Base-by-base conservation (phyloP, 2,888 invertebrate genomes). In the Pharmacophagus antenor region DNA sequence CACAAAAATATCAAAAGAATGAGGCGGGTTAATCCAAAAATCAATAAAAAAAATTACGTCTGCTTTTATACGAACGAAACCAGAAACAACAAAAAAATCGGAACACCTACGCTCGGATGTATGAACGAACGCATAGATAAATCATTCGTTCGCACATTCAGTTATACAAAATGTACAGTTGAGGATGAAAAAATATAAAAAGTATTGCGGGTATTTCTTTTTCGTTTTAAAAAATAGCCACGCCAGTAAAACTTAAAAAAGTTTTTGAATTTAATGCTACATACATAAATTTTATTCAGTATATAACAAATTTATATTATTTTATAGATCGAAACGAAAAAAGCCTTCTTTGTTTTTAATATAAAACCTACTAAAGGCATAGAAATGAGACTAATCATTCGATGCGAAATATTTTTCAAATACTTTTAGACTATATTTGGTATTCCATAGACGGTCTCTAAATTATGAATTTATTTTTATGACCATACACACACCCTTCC, bases 121-220 rank as follows among this genome's bases (percentile, higher is more conserved):
- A 52, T 15, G 22, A 46, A 58, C 31, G 46, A 49, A 59, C 20
- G 46, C 37, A n/a, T 22, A 49, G 48, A 54, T 59, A 54, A 54
- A 54, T 54, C 42, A 59, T 44, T 42, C 27, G 47, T 58, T 47
- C 47, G 52, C 41, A 27, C 54, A 27, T 53, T 59, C 58, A 53
- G 54, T 48, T 42, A 27, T 54, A 49, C 58, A 53, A 54, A 54
- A 59, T 44, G 37, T 52, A 58, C 4, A 58, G 51, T 27, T 21
- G 56, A 20, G 44, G n/a, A 22, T 41, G 47, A 20, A 58, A 58
- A 57, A 47, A 25, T 21, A 37, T 17, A 21, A 31, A 41, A 50
- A 21, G n/a, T n/a, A 21, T 6, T 10, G 17, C 8, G 31, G n/a
- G 31, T 12, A 44, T n/a, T 42, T 42, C 12, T 15, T 31, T 31